These are phyloP conservation scores for Callinectes sapidus DNA, from an alignment of 2,888 invertebrate species.

Conservation along the genomic window DNA sequence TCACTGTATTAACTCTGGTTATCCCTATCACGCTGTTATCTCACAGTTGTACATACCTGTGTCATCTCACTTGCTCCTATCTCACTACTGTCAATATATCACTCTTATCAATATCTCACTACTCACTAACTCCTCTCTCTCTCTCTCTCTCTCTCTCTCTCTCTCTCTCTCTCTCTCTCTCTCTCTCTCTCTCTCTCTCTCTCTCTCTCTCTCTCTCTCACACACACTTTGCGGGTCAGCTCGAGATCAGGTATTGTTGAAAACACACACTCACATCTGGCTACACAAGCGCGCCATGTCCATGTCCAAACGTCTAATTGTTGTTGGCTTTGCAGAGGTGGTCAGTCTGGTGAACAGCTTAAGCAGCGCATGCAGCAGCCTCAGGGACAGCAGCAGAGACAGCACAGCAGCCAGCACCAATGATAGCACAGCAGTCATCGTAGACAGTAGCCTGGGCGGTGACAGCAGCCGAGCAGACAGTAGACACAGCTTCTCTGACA, in stretches of 20 bases:
- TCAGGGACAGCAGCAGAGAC: conserved; percentile 63
- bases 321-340: conserved; percentile 48
- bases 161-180: conserved; percentile 35
- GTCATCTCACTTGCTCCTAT: background rate
- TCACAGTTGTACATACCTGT: background rate
- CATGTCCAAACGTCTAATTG: background rate
- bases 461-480: conserved; percentile 65
- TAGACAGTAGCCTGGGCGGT: conserved; percentile 64
- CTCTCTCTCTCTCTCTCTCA: conserved; percentile 29
- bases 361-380: conserved; percentile 63
- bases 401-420: conserved; percentile 68
- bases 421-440: conserved; percentile 68
- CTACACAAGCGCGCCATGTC: background rate
- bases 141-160: background rate
- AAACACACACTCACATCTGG: background rate
- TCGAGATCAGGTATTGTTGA: too few relatives aligned
- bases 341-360: conserved; percentile 65
- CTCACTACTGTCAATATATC: background rate
- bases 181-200: conserved; percentile 34
- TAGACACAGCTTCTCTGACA: conserved; percentile 59
- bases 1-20: background rate
- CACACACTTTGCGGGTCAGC: too few relatives aligned
- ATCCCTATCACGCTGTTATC: background rate
- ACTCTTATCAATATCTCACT: background rate
- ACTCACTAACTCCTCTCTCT: background rate